phyloP scores from a whole-genome alignment of 2,113 vertebrate species.

The Australoheros scitulus region DNA sequence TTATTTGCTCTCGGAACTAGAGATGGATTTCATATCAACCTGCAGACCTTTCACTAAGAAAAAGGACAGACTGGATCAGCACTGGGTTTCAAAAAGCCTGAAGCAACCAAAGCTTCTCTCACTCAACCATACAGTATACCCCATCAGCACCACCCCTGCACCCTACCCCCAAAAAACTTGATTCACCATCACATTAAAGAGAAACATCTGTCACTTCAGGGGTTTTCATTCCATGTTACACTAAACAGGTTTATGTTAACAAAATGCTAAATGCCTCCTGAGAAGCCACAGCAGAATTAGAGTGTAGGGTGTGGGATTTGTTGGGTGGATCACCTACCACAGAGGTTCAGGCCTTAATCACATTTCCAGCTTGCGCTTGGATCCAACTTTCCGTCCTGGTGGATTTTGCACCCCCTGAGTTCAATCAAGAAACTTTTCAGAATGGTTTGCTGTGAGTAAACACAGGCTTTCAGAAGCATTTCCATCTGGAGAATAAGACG shows the following conservation, averaged over 20 bases:
- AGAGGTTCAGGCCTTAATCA: constrained; percentile 67
- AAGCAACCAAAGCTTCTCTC: constrained; percentile 44
- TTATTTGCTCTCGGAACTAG: constrained; percentile 42
- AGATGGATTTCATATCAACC: constrained; percentile 24
- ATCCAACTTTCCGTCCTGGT: constrained; percentile 59
- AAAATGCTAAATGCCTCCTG: constrained; percentile 70
- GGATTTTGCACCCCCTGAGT: constrained; percentile 55
- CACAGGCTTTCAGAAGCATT: constrained; percentile 6
- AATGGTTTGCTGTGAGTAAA: constrained; percentile 24
- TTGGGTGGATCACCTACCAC: constrained; percentile 52
- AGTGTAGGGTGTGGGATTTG: constrained; percentile 47
- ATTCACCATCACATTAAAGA: constrained; percentile 64
- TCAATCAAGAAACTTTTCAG: constrained; percentile 50
- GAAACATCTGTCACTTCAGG: constrained; percentile 74
- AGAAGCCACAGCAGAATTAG: constrained; percentile 52
- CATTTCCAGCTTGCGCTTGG: constrained; percentile 60
- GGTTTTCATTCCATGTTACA: constrained; percentile 65
- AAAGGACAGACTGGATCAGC: constrained; percentile 33
- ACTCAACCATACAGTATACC: constrained; percentile 23
- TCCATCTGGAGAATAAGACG: constrained; percentile 30
- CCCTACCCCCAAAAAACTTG: neutral
- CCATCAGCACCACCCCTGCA: neutral
- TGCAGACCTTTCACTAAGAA: constrained; percentile 35
- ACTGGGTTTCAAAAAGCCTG: constrained; percentile 60
- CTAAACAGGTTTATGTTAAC: constrained; percentile 77